A percentile compares a stretch with the other conserved stretches of the same genome.
phyloP scores from a whole-genome alignment of 2,797 vertebrate species.

The Trichosurus vulpecula region DNA sequence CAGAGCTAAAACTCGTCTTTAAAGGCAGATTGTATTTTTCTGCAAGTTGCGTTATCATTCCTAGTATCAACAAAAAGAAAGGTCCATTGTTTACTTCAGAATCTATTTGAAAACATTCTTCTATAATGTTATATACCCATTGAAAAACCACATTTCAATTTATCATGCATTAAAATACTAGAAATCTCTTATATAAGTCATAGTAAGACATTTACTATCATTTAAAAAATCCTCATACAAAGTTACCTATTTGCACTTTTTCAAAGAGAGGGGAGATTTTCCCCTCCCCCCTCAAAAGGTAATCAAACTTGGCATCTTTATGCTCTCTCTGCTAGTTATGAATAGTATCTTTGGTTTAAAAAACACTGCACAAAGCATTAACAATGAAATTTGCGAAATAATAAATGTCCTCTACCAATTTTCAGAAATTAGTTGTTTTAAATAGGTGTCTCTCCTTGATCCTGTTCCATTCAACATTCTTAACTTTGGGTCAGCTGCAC shows the following conservation, averaged over 20 bases:
- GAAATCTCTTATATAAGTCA: not conserved
- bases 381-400: not conserved
- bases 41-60: slow-evolving; percentile 91
- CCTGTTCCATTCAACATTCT: not conserved
- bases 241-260: not conserved
- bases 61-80: slow-evolving; percentile 80
- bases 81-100: not conserved
- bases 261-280: not conserved
- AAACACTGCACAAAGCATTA: not conserved
- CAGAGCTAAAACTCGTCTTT: slow-evolving; percentile 95
- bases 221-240: not conserved
- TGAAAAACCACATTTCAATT: not conserved
- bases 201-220: not conserved
- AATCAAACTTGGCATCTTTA: not conserved
- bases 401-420: not conserved
- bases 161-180: not conserved
- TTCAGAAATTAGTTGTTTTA: not conserved
- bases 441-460: not conserved
- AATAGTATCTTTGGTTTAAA: not conserved
- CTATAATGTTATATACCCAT: slow-evolving; percentile 50
- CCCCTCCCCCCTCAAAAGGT: not conserved
- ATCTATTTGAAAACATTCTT: slow-evolving; percentile 20
- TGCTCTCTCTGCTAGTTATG: not conserved
- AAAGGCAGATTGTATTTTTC: slow-evolving; percentile 92
- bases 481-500: no score